Base-by-base conservation (phyloP, 2,797 vertebrate genomes). In the Chelidonichthys spinosus region DNA sequence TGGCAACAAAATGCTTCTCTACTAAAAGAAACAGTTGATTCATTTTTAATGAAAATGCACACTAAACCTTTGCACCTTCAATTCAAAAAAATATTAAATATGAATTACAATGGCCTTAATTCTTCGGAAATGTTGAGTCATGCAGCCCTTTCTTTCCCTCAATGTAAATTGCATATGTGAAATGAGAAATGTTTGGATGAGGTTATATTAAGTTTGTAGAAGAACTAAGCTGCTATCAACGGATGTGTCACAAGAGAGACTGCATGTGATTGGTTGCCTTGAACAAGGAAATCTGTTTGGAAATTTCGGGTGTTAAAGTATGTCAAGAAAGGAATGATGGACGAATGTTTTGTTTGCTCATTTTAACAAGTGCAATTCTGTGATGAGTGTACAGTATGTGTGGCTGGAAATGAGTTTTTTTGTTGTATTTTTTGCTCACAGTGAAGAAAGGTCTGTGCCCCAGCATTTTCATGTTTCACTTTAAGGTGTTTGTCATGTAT, bases 281-380 rank as follows among this genome's bases (percentile, higher is more conserved):
- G 0, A 58, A 61, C 6, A 1, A 39, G 64, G 58, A 62, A 36
- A 78, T 54, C 0, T 25, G 70, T 73, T 42, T 74, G 66, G 66
- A 56, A 53, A 65, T 25, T 0, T 65, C 15, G 52, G 81, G 68
- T 80, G 81, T 68, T 82, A 8, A 18, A 39, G 76, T 59, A 84
- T n/a, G 86, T 89, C 3, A 17, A 55, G 46, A 65, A 50, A 42
- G 14, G 32, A 70, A 43, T 54, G 75, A 64, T 70, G 36, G 55
- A 37, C 2, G 49, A 76, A 60, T 84, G 82, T 79, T 71, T 63
- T 76, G n/a, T 63, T 61, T 46, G 66, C 65, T 42, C 77, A 43
- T 74, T 76, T 72, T 75, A 13, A 72, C 14, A 86, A 89, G 83
- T 90, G 84, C 84, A 84, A 75, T 87, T 83, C 1, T 67, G 69